Percentiles rank a stretch among this genome's conserved stretches.
These are phyloP conservation scores for Cheirogaleus major DNA, from an alignment of 2,797 vertebrate genomes.

Conservation along the genomic window DNA sequence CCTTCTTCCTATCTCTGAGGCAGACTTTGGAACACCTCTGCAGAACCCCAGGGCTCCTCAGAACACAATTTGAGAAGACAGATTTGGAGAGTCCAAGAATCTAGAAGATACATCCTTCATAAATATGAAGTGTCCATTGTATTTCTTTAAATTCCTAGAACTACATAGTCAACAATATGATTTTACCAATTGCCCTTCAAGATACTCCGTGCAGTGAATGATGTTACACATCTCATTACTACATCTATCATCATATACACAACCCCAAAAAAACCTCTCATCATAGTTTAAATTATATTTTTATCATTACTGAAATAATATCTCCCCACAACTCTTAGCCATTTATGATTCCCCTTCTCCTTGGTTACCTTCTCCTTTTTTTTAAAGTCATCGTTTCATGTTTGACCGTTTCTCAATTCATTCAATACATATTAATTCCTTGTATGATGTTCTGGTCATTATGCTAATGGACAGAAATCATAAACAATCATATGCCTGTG, in stretches of 20 bases:
- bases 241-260: not conserved
- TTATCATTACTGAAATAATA: not conserved
- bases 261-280: not conserved
- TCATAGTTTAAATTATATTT: slow-evolving; percentile 1
- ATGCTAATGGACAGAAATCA: not conserved
- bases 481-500: not conserved
- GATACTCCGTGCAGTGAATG: not conserved
- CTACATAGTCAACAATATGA: not conserved
- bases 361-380: not conserved
- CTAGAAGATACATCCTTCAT: not conserved
- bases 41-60: not conserved
- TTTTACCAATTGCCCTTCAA: not conserved
- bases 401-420: not conserved
- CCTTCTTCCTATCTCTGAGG: not conserved
- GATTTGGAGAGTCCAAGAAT: not conserved
- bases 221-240: not conserved
- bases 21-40: not conserved
- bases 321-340: not conserved
- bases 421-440: not conserved
- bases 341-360: not conserved
- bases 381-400: not conserved
- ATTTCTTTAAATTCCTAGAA: not conserved
- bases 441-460: not conserved
- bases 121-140: not conserved
- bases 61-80: not conserved